Evolutionary conservation across 2,888 invertebrate species (phyloP).

Genomic region (Brenthis daphne): DNA sequence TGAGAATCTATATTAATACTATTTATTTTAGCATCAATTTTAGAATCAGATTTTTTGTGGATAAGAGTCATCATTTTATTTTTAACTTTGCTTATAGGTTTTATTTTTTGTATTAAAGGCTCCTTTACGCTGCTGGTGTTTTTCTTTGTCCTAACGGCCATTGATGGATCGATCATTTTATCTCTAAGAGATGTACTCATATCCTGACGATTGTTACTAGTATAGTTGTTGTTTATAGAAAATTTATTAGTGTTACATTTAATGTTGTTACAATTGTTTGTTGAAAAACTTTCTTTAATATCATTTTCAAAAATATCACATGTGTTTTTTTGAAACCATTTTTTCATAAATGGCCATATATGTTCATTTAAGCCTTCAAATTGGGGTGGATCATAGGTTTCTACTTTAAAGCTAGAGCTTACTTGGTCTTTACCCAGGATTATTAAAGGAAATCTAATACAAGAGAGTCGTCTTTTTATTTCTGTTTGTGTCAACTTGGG

Average conservation of each 20-base stretch:
- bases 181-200: neutral
- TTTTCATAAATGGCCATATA: slow-evolving; percentile 70
- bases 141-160: neutral
- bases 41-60: slow-evolving; percentile 50
- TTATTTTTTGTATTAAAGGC: slow-evolving; percentile 37
- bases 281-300: neutral
- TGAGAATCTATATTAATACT: neutral
- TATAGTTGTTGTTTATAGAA: neutral
- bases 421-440: slow-evolving; percentile 65
- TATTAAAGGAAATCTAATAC: slow-evolving; percentile 60
- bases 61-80: slow-evolving; percentile 62
- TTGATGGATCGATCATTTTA: neutral
- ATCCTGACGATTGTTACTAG: neutral
- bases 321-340: slow-evolving; percentile 49
- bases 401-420: slow-evolving; percentile 51
- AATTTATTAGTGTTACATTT: neutral
- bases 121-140: neutral
- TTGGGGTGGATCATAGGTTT: slow-evolving; percentile 53
- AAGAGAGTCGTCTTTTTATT: slow-evolving; percentile 56
- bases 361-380: slow-evolving; percentile 60
- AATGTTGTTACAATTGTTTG: neutral
- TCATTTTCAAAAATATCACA: slow-evolving; percentile 26
- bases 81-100: slow-evolving; percentile 55
- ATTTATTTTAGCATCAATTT: neutral
- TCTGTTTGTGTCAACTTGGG: slow-evolving; percentile 58